A percentile compares a stretch with the other conserved stretches of the same genome.
Conservation (phyloP, 2,888 invertebrate genomes). For the Nomada flava region DNA sequence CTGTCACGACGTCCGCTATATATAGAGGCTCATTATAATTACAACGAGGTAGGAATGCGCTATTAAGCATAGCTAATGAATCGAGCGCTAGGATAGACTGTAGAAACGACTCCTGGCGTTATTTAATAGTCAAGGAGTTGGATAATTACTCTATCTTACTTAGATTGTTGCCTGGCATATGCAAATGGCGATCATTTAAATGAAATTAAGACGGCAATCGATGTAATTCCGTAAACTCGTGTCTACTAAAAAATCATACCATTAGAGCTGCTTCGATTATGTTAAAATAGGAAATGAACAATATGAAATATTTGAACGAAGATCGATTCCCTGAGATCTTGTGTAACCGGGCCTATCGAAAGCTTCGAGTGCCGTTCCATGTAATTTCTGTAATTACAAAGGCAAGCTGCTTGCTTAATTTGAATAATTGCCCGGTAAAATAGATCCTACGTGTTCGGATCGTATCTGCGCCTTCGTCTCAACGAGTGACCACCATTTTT, state of each 20-base stretch:
- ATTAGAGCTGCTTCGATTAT: not conserved
- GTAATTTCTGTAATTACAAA: constrained; percentile 46
- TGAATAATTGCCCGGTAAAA: constrained; percentile 48
- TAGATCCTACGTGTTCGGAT: constrained; percentile 49
- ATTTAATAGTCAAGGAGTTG: constrained; percentile 5
- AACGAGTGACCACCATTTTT: constrained; percentile 29
- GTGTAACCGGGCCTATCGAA: constrained; percentile 9
- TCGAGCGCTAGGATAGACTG: constrained; percentile 1
- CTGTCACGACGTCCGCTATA: constrained; percentile 55
- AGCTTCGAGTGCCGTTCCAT: not conserved
- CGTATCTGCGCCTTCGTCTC: constrained; percentile 45
- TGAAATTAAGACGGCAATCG: not conserved
- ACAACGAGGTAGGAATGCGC: constrained; percentile 46
- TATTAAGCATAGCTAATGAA: constrained; percentile 60
- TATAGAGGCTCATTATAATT: constrained; percentile 67
- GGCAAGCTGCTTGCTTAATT: constrained; percentile 27
- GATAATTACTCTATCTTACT: constrained; percentile 39
- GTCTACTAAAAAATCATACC: too few species aligned
- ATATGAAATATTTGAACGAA: not conserved
- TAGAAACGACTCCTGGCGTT: constrained; percentile 24
- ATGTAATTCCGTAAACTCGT: not conserved
- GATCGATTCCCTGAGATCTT: not conserved
- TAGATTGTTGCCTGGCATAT: constrained; percentile 18
- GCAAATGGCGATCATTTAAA: constrained; percentile 2
- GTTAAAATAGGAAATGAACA: not conserved